Evolutionary conservation across 1,140 invertebrate genomes (phyloP), one percentile per base, ranked within the genome.

Genomic region (Fragariocoptes setiger): DNA sequence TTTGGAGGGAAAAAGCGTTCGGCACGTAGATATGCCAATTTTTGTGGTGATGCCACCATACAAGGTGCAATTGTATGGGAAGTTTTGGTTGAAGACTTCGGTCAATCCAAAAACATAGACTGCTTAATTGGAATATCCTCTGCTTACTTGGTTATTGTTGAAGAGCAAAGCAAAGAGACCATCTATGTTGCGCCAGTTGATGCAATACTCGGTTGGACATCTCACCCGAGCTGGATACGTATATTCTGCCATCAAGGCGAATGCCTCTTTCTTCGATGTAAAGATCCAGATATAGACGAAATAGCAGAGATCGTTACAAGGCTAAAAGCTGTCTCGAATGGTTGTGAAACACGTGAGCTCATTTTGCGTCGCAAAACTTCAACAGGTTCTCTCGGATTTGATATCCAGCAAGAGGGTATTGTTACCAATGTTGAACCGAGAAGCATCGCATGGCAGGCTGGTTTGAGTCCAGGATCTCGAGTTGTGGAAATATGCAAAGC

Each of bases 381-480:
- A 36, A 62, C 74, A 35, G 73, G 77, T 25, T 79, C 88, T 52
- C 65, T 92, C 22, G 85, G 85, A 19, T 92, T 92, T 61, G 80
- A 92, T 56, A 78, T 92, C 18, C 80, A 90, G 53, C 76, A 78
- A 13, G 85, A 92, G 58, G 86, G 85, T 3, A 68, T 92, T 3
- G 79, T 94, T 2, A 88, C 79, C 2, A 75, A 86, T 52, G 83
- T 92, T 1, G 83, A 90, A 57, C 66, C 65, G 42, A 71, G 72
- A 52, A 79, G 82, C 3, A 67, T 72, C 45, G 83, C 86, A 8
- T 78, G 73, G 63, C 68, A 76, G 44, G 76, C 77, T n/a, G 83
- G 83, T 18, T 62, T 94, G 1, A 57, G 75, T 39, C 77, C 80
- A 56, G 79, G 79, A 14, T 76, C 75, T 19, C 64, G 83, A 21